These are phyloP conservation scores for Melanotaenia pygmaea DNA, from an alignment of 2,797 vertebrate species.

Conservation along the genomic window DNA sequence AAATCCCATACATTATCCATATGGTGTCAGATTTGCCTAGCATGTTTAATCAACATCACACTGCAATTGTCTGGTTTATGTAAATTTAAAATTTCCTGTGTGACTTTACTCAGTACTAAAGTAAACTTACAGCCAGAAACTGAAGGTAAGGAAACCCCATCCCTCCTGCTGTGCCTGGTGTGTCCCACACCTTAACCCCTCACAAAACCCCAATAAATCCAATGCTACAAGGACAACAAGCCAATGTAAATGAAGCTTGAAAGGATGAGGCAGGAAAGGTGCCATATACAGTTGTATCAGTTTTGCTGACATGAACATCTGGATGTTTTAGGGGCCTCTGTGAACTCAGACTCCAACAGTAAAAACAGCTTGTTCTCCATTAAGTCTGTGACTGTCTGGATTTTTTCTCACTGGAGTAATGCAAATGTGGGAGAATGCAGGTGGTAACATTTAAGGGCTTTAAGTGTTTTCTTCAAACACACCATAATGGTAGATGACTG, in stretches of 20 bases:
- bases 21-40: neutral
- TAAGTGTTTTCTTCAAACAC: neutral
- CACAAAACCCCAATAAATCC: constrained; percentile 52
- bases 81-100: neutral
- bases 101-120: no score
- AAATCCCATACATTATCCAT: constrained; percentile 12
- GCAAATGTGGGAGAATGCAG: constrained; percentile 4
- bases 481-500: neutral
- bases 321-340: constrained; percentile 5
- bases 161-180: constrained; percentile 44
- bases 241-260: constrained; percentile 27
- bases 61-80: no score
- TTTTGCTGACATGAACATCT: constrained; percentile 22
- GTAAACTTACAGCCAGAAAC: constrained; percentile 1
- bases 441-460: neutral
- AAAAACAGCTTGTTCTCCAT: constrained; percentile 14
- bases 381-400: neutral
- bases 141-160: constrained; percentile 26
- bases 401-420: neutral
- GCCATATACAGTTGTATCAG: constrained; percentile 22
- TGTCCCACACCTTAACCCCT: constrained; percentile 31
- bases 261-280: constrained; percentile 20
- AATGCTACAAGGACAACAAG: constrained; percentile 10
- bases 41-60: no score
- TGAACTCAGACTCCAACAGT: constrained; percentile 5